A percentile compares a stretch with the other conserved stretches of the same genome.
These are phyloP conservation scores for Drosophila albomicans DNA, from an alignment of 1,140 invertebrate species.

Conservation along the genomic window DNA sequence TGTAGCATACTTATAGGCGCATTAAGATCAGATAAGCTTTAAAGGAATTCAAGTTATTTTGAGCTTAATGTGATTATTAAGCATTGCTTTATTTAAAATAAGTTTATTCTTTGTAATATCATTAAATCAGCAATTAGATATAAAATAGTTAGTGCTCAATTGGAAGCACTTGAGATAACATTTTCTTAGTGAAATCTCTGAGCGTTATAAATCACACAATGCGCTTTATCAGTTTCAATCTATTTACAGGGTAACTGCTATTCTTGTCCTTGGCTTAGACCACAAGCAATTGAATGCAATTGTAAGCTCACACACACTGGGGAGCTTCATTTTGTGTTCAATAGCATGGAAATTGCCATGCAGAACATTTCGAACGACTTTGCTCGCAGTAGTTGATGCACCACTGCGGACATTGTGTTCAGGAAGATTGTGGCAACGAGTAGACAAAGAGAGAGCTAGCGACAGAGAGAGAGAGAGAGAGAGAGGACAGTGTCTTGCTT, in stretches of 20 bases:
- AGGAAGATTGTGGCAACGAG: background rate
- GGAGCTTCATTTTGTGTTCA: conserved; percentile 15
- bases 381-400: conserved; percentile 5
- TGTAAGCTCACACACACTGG: background rate
- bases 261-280: background rate
- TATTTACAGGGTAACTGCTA: background rate
- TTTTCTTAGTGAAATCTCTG: too few species aligned
- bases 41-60: too few species aligned
- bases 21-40: too few species aligned
- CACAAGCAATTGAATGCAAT: background rate
- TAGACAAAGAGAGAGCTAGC: background rate
- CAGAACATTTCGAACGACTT: conserved; percentile 7
- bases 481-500: conserved; percentile 26
- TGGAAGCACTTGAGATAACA: background rate
- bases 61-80: too few species aligned
- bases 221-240: background rate
- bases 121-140: too few species aligned
- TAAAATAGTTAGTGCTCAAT: too few species aligned
- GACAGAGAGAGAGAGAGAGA: background rate
- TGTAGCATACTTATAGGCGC: too few species aligned
- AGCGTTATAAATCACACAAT: background rate
- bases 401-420: conserved; percentile 8
- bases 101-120: too few species aligned
- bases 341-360: conserved; percentile 28
- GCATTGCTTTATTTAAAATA: too few species aligned